Conservation (phyloP, 30 jellyfish, hydroid and myxozoan species). For the Pelagia noctiluca region DNA sequence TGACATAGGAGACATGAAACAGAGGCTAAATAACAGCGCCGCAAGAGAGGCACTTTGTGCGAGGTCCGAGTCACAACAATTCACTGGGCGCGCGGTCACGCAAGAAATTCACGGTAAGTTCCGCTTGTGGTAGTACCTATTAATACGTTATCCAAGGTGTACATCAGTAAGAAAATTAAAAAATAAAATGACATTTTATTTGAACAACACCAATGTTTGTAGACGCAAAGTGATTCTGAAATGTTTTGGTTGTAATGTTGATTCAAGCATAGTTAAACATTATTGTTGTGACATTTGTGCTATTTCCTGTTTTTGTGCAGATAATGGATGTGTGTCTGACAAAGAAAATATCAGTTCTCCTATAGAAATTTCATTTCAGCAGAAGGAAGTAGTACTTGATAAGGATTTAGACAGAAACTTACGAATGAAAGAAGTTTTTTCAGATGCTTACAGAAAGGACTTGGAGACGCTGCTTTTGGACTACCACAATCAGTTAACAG, state of each 20-base stretch:
- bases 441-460: conserved; percentile 5
- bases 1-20: neutral
- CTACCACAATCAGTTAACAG: conserved; percentile 5
- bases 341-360: conserved; percentile 7
- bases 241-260: neutral
- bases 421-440: conserved; percentile 1
- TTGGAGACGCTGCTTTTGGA: conserved; percentile 8
- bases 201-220: neutral
- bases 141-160: neutral
- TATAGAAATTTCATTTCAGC: neutral
- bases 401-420: neutral
- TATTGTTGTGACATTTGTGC: conserved; percentile 20
- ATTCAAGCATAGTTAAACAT: neutral
- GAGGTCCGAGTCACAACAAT: no score
- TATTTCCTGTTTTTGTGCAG: neutral
- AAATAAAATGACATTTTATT: neutral
- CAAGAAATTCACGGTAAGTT: no score
- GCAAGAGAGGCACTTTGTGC: conserved; percentile 12
- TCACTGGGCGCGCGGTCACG: no score
- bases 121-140: no score
- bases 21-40: conserved; percentile 34
- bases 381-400: conserved; percentile 3
- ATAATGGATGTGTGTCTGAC: conserved; percentile 4
- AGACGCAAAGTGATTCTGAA: conserved; percentile 2
- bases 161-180: neutral